phyloP scores from a whole-genome alignment of 2,797 vertebrate genomes.

The Myripristis murdjan region DNA sequence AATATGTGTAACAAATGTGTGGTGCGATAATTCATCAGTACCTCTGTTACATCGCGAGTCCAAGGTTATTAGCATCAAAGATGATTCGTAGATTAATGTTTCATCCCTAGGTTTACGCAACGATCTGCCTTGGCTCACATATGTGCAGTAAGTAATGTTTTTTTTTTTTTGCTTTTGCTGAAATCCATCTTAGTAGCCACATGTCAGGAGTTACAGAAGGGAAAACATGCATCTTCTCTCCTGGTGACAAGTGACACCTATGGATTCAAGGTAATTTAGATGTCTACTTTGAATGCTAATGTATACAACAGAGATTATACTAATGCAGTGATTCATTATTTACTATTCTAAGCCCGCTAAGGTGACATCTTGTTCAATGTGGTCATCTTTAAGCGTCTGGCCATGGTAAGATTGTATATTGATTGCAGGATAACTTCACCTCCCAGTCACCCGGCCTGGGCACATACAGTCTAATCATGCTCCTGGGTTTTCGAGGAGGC shows the following conservation, averaged over 20 bases:
- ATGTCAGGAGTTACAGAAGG: slow-evolving; percentile 23
- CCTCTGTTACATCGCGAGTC: slow-evolving; percentile 45
- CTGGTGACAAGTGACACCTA: slow-evolving; percentile 61
- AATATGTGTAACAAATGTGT: slow-evolving; percentile 55
- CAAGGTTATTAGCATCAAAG: slow-evolving; percentile 49
- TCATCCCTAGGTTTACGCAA: slow-evolving; percentile 52
- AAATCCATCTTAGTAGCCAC: slow-evolving; percentile 13
- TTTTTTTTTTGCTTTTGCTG: slow-evolving; percentile 35
- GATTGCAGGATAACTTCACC: slow-evolving; percentile 56
- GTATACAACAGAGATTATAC: slow-evolving; percentile 62
- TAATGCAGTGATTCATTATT: slow-evolving; percentile 74
- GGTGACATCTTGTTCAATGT: slow-evolving; percentile 62
- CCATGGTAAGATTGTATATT: slow-evolving; percentile 60
- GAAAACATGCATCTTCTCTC: slow-evolving; percentile 56
- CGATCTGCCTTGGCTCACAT: slow-evolving; percentile 34
- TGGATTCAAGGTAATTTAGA: slow-evolving; percentile 77
- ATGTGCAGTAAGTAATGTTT: slow-evolving; percentile 15
- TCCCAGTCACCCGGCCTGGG: slow-evolving; percentile 23
- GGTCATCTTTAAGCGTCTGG: slow-evolving; percentile 63
- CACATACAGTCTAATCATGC: slow-evolving; percentile 7
- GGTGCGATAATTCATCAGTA: slow-evolving; percentile 68
- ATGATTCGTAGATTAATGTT: slow-evolving; percentile 59
- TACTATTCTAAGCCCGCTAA: slow-evolving; percentile 55
- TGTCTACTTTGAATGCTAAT: slow-evolving; percentile 80
- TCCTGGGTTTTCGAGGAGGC: not conserved